Percentiles rank a stretch among this genome's conserved stretches.
Evolutionary conservation across 2,797 vertebrate species (phyloP).

Genomic region (Cottoperca gobio): DNA sequence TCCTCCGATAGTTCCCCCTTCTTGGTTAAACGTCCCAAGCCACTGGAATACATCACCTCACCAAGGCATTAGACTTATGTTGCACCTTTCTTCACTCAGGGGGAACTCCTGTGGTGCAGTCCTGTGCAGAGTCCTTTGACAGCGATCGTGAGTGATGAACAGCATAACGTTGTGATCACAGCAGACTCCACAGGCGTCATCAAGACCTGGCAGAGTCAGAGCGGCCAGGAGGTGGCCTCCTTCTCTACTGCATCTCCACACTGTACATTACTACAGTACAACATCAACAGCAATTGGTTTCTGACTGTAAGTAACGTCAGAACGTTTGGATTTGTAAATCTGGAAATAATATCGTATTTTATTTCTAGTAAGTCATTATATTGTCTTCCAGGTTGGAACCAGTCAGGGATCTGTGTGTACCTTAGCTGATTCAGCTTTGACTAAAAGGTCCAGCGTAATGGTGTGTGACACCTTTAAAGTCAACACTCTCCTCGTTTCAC

Average conservation of each 20-base stretch:
- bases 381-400: conserved; percentile 73
- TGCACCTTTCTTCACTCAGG: conserved; percentile 62
- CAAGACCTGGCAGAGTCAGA: conserved; percentile 79
- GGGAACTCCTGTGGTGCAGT: conserved; percentile 82
- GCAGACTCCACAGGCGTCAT: conserved; percentile 74
- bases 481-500: conserved; percentile 79
- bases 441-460: conserved; percentile 58
- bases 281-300: conserved; percentile 66
- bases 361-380: background rate
- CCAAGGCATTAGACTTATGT: background rate
- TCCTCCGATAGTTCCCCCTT: background rate
- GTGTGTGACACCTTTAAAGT: conserved; percentile 73
- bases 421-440: conserved; percentile 69
- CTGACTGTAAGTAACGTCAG: conserved; percentile 74
- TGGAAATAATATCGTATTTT: background rate
- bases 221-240: conserved; percentile 75
- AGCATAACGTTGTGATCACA: conserved; percentile 75
- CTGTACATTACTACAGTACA: conserved; percentile 75
- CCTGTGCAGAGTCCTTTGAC: conserved; percentile 79
- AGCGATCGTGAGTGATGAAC: conserved; percentile 70
- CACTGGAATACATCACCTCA: background rate
- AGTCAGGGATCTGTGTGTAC: conserved; percentile 69
- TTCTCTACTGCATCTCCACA: conserved; percentile 65
- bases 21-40: no score
- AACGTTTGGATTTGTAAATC: background rate